A percentile compares a stretch with the other conserved stretches of the same genome.
Conservation (phyloP, 2,888 invertebrate species). For the Macrostomum cliftonense region DNA sequence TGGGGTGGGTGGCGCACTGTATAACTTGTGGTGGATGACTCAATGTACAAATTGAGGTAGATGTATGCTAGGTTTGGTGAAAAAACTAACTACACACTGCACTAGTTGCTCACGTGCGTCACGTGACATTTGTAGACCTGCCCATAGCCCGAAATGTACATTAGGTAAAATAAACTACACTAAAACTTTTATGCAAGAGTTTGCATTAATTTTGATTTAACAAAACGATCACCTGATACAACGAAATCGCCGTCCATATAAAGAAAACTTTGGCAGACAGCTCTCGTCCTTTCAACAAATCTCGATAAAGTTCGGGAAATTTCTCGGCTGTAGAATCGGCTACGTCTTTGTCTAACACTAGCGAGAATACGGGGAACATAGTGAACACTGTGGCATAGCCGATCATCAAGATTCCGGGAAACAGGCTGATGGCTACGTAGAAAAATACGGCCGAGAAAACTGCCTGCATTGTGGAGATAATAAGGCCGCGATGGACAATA, state of each 20-base stretch:
- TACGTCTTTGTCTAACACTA: constrained; percentile 90
- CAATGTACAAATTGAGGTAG: too few relatives aligned
- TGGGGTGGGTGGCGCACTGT: too few relatives aligned
- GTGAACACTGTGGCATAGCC: constrained; percentile 85
- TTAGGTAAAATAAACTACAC: too few relatives aligned
- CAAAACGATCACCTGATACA: constrained; percentile 98
- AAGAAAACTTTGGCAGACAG: constrained; percentile 96
- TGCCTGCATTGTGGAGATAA: constrained; percentile 94
- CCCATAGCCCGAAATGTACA: too few relatives aligned
- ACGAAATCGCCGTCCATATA: constrained; percentile 92
- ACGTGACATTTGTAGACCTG: too few relatives aligned
- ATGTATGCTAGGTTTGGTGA: too few relatives aligned
- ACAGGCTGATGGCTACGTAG: constrained; percentile 85
- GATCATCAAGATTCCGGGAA: constrained; percentile 96
- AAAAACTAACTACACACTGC: too few relatives aligned
- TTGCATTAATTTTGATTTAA: too few relatives aligned
- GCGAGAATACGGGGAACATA: constrained; percentile 89
- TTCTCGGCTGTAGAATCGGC: constrained; percentile 72
- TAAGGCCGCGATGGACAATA: constrained; percentile 76
- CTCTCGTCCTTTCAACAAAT: constrained; percentile 82
- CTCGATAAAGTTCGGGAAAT: constrained; percentile 91
- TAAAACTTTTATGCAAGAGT: too few relatives aligned
- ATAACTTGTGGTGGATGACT: too few relatives aligned
- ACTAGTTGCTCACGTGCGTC: too few relatives aligned
- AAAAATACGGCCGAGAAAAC: constrained; percentile 98